Evolutionary conservation across 2,797 vertebrate genomes (phyloP).

Genomic region (Cichlasoma orientale): DNA sequence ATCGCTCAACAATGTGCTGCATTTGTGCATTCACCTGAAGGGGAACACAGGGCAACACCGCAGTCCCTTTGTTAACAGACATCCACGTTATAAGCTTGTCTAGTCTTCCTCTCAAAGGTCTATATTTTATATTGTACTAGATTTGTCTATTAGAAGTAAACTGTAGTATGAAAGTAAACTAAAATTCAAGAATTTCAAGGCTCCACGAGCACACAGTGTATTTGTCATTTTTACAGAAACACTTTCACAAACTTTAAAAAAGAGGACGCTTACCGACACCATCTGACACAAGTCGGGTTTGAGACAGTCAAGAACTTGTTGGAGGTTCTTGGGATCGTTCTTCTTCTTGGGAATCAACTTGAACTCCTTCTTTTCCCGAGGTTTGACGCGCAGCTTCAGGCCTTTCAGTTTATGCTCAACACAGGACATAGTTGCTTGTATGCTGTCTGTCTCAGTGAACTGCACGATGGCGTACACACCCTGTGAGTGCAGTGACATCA

Average conservation of each 20-base stretch:
- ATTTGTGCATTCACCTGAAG: constrained; percentile 87
- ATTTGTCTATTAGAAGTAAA: neutral
- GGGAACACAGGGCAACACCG: neutral
- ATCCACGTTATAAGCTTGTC: neutral
- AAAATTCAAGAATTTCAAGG: neutral
- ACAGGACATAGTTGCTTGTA: constrained; percentile 73
- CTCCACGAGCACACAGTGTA: neutral
- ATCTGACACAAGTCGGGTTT: constrained; percentile 78
- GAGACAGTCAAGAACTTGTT: constrained; percentile 78
- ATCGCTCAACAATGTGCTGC: constrained; percentile 79
- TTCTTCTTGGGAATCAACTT: constrained; percentile 81
- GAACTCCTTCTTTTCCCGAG: constrained; percentile 88
- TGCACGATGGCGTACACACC: constrained; percentile 92
- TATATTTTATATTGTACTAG: neutral
- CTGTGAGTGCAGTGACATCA: constrained; percentile 62
- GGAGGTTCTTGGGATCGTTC: constrained; percentile 62
- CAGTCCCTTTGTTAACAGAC: neutral
- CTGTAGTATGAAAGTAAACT: neutral
- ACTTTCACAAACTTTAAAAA: neutral
- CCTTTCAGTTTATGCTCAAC: constrained; percentile 81
- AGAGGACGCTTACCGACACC: constrained; percentile 75
- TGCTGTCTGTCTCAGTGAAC: constrained; percentile 75
- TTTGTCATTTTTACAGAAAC: neutral
- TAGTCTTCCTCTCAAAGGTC: neutral
- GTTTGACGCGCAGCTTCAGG: constrained; percentile 85